Base-by-base conservation (phyloP, 2,888 invertebrate species). In the Euplexia lucipara region DNA sequence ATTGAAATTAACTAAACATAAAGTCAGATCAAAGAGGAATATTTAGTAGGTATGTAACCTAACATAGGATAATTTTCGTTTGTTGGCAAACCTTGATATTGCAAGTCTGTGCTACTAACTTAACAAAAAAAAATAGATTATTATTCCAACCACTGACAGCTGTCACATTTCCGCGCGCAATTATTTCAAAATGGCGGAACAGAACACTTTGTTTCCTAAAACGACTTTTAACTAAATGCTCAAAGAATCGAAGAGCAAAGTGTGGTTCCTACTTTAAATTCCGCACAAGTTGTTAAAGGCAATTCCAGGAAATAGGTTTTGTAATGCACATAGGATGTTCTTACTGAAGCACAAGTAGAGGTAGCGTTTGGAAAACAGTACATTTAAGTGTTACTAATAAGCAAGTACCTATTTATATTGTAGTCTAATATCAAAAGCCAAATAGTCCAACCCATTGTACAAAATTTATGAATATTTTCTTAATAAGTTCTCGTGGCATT, bases 231-330 rank as follows among this genome's bases (percentile, higher is more conserved):
- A 35, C n/a, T 12, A 14, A 61, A 48, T 30, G 34, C 41, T 47
- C 16, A 8, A n/a, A 20, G 7, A 47, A 47, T 39, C 42, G 34
- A 14, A 57, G 10, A 53, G 39, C 30, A 35, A n/a, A 12, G n/a
- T 42, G 35, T 47, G 44, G 42, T 44, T n/a, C 9, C 30, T 57
- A 22, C 9, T 73, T 73, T 45, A 73, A 60, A 73, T 73, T 73
- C 73, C 41, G 35, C 14, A 7, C 72, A 30, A 57, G 65, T 65
- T 71, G 30, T 65, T n/a, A 22, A 49, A 41, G 51, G 56, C 59
- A 71, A 73, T 77, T 64, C 72, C 32, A 34, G 52, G 73, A 73
- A 73, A 60, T 53, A 37, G 65, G 16, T 51, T 41, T 71, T 77
- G 44, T 57, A 57, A 73, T 77, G 59, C 77, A 45, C 44, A 49